Percentiles rank a stretch among this genome's conserved stretches.
phyloP scores from a whole-genome alignment of 2,113 vertebrate species.

The Lepus americanus region DNA sequence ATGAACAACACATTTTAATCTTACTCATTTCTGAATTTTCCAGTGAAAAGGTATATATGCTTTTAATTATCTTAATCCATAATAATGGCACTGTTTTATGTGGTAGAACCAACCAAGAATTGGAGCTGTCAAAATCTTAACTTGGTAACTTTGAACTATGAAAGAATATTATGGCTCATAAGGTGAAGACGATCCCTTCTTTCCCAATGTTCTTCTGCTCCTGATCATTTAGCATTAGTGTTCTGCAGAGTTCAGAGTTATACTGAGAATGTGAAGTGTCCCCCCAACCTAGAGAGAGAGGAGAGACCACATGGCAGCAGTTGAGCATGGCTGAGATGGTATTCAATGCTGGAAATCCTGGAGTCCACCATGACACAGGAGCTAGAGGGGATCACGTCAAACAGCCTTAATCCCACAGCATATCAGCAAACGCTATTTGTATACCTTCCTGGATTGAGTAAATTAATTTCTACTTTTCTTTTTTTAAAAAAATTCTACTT shows the following conservation, averaged over 20 bases:
- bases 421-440: neutral
- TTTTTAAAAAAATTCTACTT: too few relatives aligned
- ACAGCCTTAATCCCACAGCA: neutral
- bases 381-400: neutral
- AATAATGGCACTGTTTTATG: neutral
- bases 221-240: neutral
- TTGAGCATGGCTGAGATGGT: too few relatives aligned
- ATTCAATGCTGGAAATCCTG: neutral
- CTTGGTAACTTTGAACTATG: neutral
- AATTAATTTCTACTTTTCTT: neutral
- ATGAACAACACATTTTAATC: neutral
- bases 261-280: neutral
- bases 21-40: neutral
- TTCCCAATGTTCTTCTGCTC: neutral
- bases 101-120: too few relatives aligned
- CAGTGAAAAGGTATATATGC: neutral
- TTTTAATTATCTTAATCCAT: neutral
- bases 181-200: neutral
- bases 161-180: neutral
- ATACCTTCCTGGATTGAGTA: neutral
- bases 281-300: neutral
- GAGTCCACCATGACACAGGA: too few relatives aligned
- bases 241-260: neutral
- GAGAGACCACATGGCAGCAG: accelerated
- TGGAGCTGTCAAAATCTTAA: too few relatives aligned